These are phyloP conservation scores for Gisinianus flammeolus DNA, from an alignment of 2,888 invertebrate species.

Conservation along the genomic window DNA sequence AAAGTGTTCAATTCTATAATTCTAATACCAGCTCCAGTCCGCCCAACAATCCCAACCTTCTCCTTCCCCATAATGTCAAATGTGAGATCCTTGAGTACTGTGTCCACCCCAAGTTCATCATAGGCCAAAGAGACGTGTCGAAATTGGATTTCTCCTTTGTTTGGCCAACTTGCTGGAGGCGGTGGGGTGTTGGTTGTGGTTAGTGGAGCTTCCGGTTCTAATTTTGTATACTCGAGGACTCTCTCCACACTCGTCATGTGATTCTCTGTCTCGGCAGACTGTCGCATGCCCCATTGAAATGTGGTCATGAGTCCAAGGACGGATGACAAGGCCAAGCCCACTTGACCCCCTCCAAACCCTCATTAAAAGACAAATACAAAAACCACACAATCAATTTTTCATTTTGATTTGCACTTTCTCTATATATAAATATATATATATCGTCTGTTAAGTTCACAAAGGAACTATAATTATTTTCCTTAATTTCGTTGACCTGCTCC, in stretches of 20 bases:
- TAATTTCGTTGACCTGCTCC: too few species aligned
- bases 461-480: too few species aligned
- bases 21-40: slow-evolving; percentile 74
- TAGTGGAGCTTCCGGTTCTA: slow-evolving; percentile 51
- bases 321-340: slow-evolving; percentile 54
- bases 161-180: slow-evolving; percentile 49
- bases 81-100: slow-evolving; percentile 27
- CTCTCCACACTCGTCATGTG: slow-evolving; percentile 54
- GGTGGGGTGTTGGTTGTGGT: slow-evolving; percentile 42
- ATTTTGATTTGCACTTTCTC: neutral
- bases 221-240: slow-evolving; percentile 49
- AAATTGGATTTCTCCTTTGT: slow-evolving; percentile 9
- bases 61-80: slow-evolving; percentile 24
- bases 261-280: slow-evolving; percentile 55
- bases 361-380: neutral
- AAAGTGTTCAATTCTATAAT: neutral
- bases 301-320: slow-evolving; percentile 28
- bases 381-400: neutral
- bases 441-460: too few species aligned
- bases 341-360: slow-evolving; percentile 44
- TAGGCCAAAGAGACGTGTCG: slow-evolving; percentile 22
- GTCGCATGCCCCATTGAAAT: slow-evolving; percentile 47
- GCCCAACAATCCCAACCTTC: too few species aligned
- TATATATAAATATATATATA: too few species aligned
- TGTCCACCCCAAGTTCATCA: too few species aligned